Evolutionary conservation across 1,140 invertebrate genomes (phyloP).

Genomic region (Achroia grisella): DNA sequence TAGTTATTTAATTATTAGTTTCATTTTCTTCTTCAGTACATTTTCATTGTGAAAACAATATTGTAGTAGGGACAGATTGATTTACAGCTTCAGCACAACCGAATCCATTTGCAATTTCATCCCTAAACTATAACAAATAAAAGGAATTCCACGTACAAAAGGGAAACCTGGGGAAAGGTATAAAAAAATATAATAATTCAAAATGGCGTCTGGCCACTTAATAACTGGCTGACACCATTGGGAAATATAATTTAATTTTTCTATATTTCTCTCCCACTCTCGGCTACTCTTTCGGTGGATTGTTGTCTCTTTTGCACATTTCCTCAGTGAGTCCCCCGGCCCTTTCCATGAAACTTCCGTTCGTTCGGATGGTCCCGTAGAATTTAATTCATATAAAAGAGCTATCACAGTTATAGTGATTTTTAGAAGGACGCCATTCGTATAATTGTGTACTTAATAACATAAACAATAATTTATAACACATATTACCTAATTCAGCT

Average conservation of each 20-base stretch:
- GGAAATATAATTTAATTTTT: constrained; percentile 76
- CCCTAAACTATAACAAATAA: constrained; percentile 63
- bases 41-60: too few relatives aligned
- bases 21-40: too few relatives aligned
- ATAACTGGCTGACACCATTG: constrained; percentile 75
- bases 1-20: too few relatives aligned
- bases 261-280: constrained; percentile 41
- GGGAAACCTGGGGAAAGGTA: constrained; percentile 55
- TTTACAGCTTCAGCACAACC: constrained; percentile 33
- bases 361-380: constrained; percentile 42
- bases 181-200: constrained; percentile 71
- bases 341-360: constrained; percentile 42
- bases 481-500: too few relatives aligned
- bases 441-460: too few relatives aligned
- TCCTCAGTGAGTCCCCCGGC: constrained; percentile 40
- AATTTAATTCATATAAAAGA: too few relatives aligned
- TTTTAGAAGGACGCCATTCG: too few relatives aligned
- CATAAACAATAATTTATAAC: too few relatives aligned
- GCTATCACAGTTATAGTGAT: too few relatives aligned
- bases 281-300: constrained; percentile 10
- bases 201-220: constrained; percentile 74
- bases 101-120: constrained; percentile 54
- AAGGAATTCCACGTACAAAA: constrained; percentile 58
- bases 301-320: constrained; percentile 30
- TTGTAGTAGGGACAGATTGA: constrained; percentile 13